Base-by-base conservation (phyloP, 2,888 invertebrate genomes). In the Isoperla grammatica region DNA sequence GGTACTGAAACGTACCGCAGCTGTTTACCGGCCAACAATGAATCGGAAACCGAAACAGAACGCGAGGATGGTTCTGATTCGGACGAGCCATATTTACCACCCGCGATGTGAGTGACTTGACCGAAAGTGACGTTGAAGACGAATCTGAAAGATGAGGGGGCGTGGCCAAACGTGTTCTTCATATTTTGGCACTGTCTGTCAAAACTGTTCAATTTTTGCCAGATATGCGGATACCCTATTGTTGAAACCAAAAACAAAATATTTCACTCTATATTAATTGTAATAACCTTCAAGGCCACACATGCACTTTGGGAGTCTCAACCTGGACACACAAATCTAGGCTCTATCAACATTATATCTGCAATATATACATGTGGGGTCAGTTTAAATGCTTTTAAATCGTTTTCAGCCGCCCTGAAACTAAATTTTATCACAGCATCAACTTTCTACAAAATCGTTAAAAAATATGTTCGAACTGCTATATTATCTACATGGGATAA, bases 391-490 rank as follows among this genome's bases (percentile, higher is more conserved):
- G 43, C 56, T 40, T 56, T 42, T 11, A 42, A 43, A 5, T 11
- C 35, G 17, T 22, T 53, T n/a, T 11, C n/a, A 8, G 17, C 6
- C 19, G 17, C 35, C 0, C 54, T 53, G 8, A 12, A 39, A 29
- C 20, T 42, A n/a, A 19, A 43, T 11, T 56, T 42, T 45, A 17
- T 56, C 8, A 42, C 42, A 12, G 22, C 5, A 1, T 12, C 50
- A 23, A 42, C 42, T 19, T 56, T 56, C n/a, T 20, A 42, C 40
- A 8, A n/a, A 54, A 37, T 54, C 9, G 37, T 54, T 29, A 54
- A 54, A 17, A 54, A 54, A 17, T 54, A n/a, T 37, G n/a, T 54
- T 11, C 29, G 40, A 1, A 4, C 39, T 39, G 39, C 37, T 8
- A 11, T 54, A 6, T 19, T 9, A 50, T 50, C 40, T n/a, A 54